These are phyloP conservation scores for Cerastoderma edule DNA, from an alignment of 2,888 invertebrate genomes.

Conservation along the genomic window DNA sequence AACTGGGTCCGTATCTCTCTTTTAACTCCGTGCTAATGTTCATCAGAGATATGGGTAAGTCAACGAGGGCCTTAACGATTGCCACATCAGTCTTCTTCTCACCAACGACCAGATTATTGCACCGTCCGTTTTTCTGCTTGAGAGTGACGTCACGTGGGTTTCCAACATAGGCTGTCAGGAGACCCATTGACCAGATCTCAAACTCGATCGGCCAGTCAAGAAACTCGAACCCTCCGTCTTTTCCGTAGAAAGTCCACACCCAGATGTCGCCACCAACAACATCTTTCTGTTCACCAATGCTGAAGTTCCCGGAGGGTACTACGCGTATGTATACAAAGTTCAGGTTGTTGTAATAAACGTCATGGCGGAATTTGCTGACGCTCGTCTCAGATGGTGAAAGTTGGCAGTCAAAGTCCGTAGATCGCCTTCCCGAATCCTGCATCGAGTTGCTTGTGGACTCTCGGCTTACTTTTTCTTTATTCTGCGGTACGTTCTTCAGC, in stretches of 20 bases:
- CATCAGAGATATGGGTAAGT: slow-evolving; percentile 20
- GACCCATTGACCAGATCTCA: slow-evolving; percentile 54
- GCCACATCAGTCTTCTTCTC: slow-evolving; percentile 9
- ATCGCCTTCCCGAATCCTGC: no score
- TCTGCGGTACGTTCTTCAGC: no score
- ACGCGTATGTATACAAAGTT: slow-evolving; percentile 37
- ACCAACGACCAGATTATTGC: slow-evolving; percentile 35
- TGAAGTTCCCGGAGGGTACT: not conserved
- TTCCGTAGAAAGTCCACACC: slow-evolving; percentile 51
- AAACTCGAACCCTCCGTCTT: slow-evolving; percentile 35
- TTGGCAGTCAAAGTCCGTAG: no score
- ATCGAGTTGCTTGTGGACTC: no score
- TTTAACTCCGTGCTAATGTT: slow-evolving; percentile 8
- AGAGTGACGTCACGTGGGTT: slow-evolving; percentile 11
- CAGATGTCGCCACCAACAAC: slow-evolving; percentile 33
- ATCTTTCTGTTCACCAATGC: not conserved
- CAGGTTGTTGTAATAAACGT: slow-evolving; percentile 9
- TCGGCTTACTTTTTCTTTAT: no score
- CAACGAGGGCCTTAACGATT: slow-evolving; percentile 28
- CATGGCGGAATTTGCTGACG: slow-evolving; percentile 26
- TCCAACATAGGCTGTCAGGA: slow-evolving; percentile 12
- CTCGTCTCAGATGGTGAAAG: not conserved
- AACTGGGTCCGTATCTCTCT: slow-evolving; percentile 53
- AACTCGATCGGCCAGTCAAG: slow-evolving; percentile 49
- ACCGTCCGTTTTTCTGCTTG: slow-evolving; percentile 21